A percentile compares a stretch with the other conserved stretches of the same genome.
These are phyloP conservation scores for Abrostola triplasia DNA, from an alignment of 2,888 invertebrate genomes.

Conservation along the genomic window DNA sequence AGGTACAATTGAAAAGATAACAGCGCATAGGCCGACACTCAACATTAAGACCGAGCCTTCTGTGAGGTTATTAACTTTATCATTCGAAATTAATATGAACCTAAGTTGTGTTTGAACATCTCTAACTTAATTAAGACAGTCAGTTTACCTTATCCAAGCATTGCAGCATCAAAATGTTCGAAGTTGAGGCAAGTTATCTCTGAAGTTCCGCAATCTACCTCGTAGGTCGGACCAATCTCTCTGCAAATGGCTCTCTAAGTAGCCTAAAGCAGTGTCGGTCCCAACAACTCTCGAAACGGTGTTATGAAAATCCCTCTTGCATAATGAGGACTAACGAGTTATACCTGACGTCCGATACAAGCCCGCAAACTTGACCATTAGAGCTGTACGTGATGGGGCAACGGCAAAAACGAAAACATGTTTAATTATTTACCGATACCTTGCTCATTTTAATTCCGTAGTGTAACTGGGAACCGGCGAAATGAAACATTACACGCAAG, in stretches of 20 bases:
- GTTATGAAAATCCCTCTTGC: conserved; percentile 77
- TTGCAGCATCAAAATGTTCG: conserved; percentile 85
- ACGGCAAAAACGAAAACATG: conserved; percentile 57
- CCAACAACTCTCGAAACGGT: conserved; percentile 71
- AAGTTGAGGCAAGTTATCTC: conserved; percentile 85
- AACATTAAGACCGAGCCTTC: conserved; percentile 26
- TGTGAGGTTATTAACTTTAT: conserved; percentile 59
- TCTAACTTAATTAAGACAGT: conserved; percentile 83
- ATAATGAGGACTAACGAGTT: conserved; percentile 71
- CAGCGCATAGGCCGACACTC: conserved; percentile 10
- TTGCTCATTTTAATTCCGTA: conserved; percentile 66
- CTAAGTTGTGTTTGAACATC: conserved; percentile 72
- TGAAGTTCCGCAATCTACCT: conserved; percentile 85
- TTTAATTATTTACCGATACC: conserved; percentile 59
- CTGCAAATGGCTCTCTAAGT: conserved; percentile 84
- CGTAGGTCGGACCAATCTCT: conserved; percentile 82
- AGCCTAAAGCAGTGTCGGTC: conserved; percentile 76
- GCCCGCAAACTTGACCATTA: conserved; percentile 57
- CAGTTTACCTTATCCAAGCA: conserved; percentile 85
- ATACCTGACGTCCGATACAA: conserved; percentile 48
- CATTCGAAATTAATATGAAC: conserved; percentile 66
- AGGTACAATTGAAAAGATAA: conserved; percentile 34
- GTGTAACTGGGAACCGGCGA: conserved; percentile 47
- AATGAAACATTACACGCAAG: conserved; percentile 78
- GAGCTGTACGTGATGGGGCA: conserved; percentile 39